Base-by-base conservation (phyloP, 64 coral and sea anemone genomes). In the Porites australiensis region DNA sequence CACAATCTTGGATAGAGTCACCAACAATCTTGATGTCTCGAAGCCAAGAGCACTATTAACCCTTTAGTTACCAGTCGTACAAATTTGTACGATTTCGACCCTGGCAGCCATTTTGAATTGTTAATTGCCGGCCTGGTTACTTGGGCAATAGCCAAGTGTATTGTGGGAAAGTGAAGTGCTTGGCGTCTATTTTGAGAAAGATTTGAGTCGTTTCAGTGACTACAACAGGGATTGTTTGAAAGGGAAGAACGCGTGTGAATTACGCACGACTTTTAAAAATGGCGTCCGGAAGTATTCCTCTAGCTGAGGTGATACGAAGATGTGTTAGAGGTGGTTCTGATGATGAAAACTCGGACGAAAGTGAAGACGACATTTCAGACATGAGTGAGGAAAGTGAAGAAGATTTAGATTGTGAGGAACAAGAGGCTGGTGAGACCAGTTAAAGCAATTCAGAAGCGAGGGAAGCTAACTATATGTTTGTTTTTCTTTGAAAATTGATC, bases 221-320 rank as follows among this genome's bases (percentile, higher is more conserved):
- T 49, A 86, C 44, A 19, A 44, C 48, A 62, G 82, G 57, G 79
- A 59, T 82, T 82, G 53, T 82, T 82, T 37, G 57, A 19, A 82
- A 82, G 59, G 22, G 15, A 59, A 59, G 79, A 82, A 82, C 51
- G 11, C 68, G 19, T 86, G 64, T 71, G 22, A 69, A 71, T 69
- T 69, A 69, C 49, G 83, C 53, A 21, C 10, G 47, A 54, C 86
- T 72, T 89, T 89, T 77, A 89, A 89, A 89, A 89, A 89, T 89
- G 87, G 87, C 37, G 73, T 73, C 87, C 27, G 60, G 72, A 48
- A 47, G 48, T 65, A 76, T 89, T 64, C 72, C 87, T 60, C 55
- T 89, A 62, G 55, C 57, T 18, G 72, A 89, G 43, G 87, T 89
- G 11, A 57, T 89, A 58, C 0, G 62, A 89, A 77, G 59, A 64